Percentiles rank a stretch among this genome's conserved stretches.
These are phyloP conservation scores for Tuta absoluta DNA, from an alignment of 2,888 invertebrate species.

Conservation along the genomic window DNA sequence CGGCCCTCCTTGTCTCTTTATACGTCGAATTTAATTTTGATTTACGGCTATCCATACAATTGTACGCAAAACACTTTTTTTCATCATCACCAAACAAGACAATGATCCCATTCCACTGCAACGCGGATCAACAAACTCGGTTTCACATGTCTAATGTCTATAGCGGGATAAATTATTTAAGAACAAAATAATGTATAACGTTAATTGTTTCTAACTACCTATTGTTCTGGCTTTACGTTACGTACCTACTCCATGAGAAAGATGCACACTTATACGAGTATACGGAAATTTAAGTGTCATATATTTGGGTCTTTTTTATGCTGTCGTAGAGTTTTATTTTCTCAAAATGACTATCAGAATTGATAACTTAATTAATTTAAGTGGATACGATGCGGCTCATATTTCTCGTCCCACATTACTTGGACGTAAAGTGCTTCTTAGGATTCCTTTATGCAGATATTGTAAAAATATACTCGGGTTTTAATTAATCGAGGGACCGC, in stretches of 20 bases:
- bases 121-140: slow-evolving; percentile 19
- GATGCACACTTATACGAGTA: not conserved
- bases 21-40: slow-evolving; percentile 80
- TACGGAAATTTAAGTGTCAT: slow-evolving; percentile 7
- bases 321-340: slow-evolving; percentile 17
- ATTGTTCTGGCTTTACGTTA: slow-evolving; percentile 16
- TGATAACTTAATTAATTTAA: slow-evolving; percentile 69
- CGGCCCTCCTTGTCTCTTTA: slow-evolving; percentile 77
- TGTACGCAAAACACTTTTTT: slow-evolving; percentile 69
- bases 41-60: slow-evolving; percentile 74
- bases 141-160: slow-evolving; percentile 18
- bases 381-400: slow-evolving; percentile 44
- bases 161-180: slow-evolving; percentile 14
- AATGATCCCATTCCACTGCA: slow-evolving; percentile 6
- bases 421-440: slow-evolving; percentile 69
- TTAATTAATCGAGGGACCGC: slow-evolving; percentile 70
- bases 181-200: slow-evolving; percentile 19
- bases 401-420: slow-evolving; percentile 61
- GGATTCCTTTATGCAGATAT: slow-evolving; percentile 74
- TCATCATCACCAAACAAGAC: slow-evolving; percentile 40
- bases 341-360: slow-evolving; percentile 40
- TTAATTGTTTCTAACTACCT: slow-evolving; percentile 22
- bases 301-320: not conserved
- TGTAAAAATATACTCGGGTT: slow-evolving; percentile 55
- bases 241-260: slow-evolving; percentile 7